Conservation (phyloP, 1,140 invertebrate genomes). For the Diabrotica undecimpunctata region DNA sequence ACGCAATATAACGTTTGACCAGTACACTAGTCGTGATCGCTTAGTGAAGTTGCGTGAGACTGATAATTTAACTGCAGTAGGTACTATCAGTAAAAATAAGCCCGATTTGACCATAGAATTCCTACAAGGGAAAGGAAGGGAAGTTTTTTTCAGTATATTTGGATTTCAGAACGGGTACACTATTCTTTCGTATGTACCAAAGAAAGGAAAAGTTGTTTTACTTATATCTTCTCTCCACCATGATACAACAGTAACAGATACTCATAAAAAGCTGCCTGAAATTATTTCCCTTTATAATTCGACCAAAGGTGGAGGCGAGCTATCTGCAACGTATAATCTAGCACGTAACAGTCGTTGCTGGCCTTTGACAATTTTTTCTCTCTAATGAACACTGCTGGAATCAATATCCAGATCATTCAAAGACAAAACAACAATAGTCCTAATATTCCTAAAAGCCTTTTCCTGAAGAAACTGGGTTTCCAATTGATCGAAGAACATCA, state of each 20-base stretch:
- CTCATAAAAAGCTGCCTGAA: too few relatives aligned
- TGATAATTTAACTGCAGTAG: not conserved
- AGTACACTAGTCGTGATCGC: not conserved
- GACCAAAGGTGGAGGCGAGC: not conserved
- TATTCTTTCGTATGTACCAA: not conserved
- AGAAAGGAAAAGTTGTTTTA: not conserved
- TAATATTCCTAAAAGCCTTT: not conserved
- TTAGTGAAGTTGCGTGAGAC: not conserved
- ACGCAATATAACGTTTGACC: constrained; percentile 42
- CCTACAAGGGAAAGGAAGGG: too few relatives aligned
- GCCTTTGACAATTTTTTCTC: not conserved
- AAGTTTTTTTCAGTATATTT: not conserved
- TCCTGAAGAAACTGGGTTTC: not conserved
- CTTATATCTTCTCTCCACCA: too few relatives aligned
- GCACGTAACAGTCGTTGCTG: not conserved
- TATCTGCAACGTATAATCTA: not conserved
- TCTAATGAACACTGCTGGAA: too few relatives aligned
- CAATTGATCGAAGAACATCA: not conserved
- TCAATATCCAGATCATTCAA: not conserved
- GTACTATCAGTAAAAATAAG: not conserved
- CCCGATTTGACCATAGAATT: too few relatives aligned
- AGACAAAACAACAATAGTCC: not conserved
- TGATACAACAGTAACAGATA: too few relatives aligned
- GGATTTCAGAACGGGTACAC: not conserved
- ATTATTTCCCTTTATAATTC: not conserved